A percentile compares a stretch with the other conserved stretches of the same genome.
Conservation (phyloP, 2,113 vertebrate species). For the Pelobates fuscus region DNA sequence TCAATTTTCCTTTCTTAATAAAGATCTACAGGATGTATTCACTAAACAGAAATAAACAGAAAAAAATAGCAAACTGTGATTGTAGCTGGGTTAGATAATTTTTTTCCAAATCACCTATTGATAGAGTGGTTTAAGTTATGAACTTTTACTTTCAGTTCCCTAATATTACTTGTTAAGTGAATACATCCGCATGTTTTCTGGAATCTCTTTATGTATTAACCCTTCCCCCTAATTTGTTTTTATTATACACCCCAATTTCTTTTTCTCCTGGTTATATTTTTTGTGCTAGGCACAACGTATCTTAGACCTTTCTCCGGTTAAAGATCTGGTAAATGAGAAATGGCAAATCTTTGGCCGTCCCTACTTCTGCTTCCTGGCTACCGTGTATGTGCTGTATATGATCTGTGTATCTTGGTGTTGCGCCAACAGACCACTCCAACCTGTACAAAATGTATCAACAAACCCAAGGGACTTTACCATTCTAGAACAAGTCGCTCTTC, state of each 20-base stretch:
- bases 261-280: not conserved
- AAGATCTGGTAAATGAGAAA: slow-evolving; percentile 71
- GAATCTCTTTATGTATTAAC: too few relatives aligned
- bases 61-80: too few relatives aligned
- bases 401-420: slow-evolving; percentile 88
- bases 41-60: too few relatives aligned
- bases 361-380: slow-evolving; percentile 67
- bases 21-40: too few relatives aligned
- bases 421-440: slow-evolving; percentile 84
- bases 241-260: too few relatives aligned
- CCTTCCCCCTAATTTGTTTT: too few relatives aligned
- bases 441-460: slow-evolving; percentile 73
- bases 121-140: too few relatives aligned
- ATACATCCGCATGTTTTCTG: too few relatives aligned
- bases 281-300: slow-evolving; percentile 74
- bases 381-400: slow-evolving; percentile 89
- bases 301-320: slow-evolving; percentile 79
- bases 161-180: too few relatives aligned
- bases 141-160: too few relatives aligned
- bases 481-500: slow-evolving; percentile 77
- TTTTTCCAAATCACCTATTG: too few relatives aligned
- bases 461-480: slow-evolving; percentile 75
- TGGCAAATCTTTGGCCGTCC: not conserved
- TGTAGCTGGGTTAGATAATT: too few relatives aligned
- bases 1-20: not conserved